Conservation (phyloP, 1,140 invertebrate genomes). For the Brachionus paranguensis region DNA sequence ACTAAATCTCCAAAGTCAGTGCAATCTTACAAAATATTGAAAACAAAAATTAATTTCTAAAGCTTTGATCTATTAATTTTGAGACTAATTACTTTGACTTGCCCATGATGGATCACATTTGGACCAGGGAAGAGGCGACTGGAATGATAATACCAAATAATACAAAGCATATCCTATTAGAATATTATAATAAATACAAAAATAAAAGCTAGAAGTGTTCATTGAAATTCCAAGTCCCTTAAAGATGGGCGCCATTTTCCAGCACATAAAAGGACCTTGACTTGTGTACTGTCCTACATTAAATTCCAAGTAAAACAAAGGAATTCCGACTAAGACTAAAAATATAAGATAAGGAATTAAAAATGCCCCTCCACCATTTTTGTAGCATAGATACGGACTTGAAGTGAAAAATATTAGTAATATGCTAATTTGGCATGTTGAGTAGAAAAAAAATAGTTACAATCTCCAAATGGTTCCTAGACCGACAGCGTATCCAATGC, state of each 20-base stretch:
- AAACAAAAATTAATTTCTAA: not conserved
- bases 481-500: conserved; percentile 74
- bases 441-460: not conserved
- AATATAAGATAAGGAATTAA: conserved; percentile 61
- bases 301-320: conserved; percentile 58
- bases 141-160: conserved; percentile 82
- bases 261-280: conserved; percentile 54
- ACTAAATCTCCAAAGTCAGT: conserved; percentile 32
- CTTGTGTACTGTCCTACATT: conserved; percentile 56
- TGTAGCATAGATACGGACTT: conserved; percentile 41
- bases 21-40: conserved; percentile 20
- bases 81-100: not conserved
- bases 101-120: conserved; percentile 72
- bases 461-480: conserved; percentile 86
- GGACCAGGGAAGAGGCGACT: conserved; percentile 74
- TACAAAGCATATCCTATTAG: conserved; percentile 89
- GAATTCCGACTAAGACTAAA: conserved; percentile 59
- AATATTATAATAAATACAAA: conserved; percentile 78
- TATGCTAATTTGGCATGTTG: not conserved
- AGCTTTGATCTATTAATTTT: not conserved
- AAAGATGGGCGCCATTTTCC: conserved; percentile 57
- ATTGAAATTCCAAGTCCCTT: conserved; percentile 41
- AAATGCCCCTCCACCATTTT: conserved; percentile 56
- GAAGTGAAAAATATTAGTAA: not conserved
- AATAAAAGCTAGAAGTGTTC: conserved; percentile 40